Conservation (phyloP, 2,888 invertebrate genomes). For the Hololepta plana region DNA sequence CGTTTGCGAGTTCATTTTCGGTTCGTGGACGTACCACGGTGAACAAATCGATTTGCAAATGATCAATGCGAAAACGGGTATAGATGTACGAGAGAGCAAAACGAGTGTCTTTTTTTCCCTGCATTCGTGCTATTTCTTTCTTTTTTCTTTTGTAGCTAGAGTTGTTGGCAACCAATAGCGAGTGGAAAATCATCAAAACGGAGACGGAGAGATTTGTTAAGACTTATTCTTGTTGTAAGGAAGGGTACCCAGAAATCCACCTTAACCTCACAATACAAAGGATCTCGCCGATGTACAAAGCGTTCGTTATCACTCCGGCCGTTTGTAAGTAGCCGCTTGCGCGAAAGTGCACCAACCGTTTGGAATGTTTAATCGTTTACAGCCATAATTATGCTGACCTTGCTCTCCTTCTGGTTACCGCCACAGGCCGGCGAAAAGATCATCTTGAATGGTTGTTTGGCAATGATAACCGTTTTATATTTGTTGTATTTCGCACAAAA, state of each 20-base stretch:
- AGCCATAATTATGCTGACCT: slow-evolving; percentile 40
- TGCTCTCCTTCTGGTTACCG: slow-evolving; percentile 45
- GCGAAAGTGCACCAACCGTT: no score
- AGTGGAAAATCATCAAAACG: slow-evolving; percentile 31
- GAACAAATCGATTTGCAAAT: slow-evolving; percentile 35
- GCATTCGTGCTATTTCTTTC: no score
- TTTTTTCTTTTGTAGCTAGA: slow-evolving; percentile 15
- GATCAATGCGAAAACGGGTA: no score
- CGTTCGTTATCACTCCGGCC: slow-evolving; percentile 43
- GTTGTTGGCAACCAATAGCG: slow-evolving; percentile 21
- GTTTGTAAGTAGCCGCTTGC: slow-evolving; percentile 24
- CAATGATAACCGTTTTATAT: slow-evolving; percentile 39
- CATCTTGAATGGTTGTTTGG: slow-evolving; percentile 36
- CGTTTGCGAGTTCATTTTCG: slow-evolving; percentile 44
- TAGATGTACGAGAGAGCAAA: no score
- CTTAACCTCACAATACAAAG: slow-evolving; percentile 33
- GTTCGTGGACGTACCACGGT: slow-evolving; percentile 51
- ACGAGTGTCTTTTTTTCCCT: no score
- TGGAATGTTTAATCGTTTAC: slow-evolving; percentile 13
- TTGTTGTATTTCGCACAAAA: slow-evolving; percentile 43
- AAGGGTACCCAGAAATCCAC: slow-evolving; percentile 34
- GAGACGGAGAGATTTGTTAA: slow-evolving; percentile 22
- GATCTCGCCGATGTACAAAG: slow-evolving; percentile 39
- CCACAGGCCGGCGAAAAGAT: slow-evolving; percentile 48
- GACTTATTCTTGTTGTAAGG: slow-evolving; percentile 34